Percentiles rank a stretch among this genome's conserved stretches.
These are phyloP conservation scores for Neosalanx taihuensis DNA, from an alignment of 2,797 vertebrate genomes.

Conservation along the genomic window DNA sequence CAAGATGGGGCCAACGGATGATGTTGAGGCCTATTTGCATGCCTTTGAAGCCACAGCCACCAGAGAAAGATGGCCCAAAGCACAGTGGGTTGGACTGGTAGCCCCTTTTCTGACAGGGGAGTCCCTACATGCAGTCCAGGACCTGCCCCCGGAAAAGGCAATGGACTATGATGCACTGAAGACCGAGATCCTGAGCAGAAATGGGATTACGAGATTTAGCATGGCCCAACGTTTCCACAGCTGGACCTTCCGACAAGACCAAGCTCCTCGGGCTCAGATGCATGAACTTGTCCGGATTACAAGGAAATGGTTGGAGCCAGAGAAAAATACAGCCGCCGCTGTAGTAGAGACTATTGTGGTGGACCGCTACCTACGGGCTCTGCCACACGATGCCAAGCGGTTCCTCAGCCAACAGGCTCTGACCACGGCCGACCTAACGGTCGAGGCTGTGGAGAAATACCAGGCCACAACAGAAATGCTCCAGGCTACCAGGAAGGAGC, in stretches of 20 bases:
- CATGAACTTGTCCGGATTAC: too few species aligned
- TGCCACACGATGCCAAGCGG: too few species aligned
- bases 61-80: slow-evolving; percentile 60
- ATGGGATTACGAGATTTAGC: slow-evolving; percentile 87
- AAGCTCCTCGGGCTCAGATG: too few species aligned
- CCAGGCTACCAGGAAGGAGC: too few species aligned
- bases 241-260: slow-evolving; percentile 4
- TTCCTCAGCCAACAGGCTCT: too few species aligned
- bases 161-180: neutral
- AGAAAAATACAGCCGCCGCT: too few species aligned
- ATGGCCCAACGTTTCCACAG: slow-evolving; percentile 9
- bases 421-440: too few species aligned
- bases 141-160: neutral
- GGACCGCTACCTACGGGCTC: too few species aligned
- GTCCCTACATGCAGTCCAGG: neutral
- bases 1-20: slow-evolving; percentile 76
- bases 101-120: neutral
- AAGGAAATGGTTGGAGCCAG: too few species aligned
- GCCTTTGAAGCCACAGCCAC: slow-evolving; percentile 79
- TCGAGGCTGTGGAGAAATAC: too few species aligned
- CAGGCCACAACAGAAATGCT: too few species aligned
- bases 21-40: slow-evolving; percentile 77
- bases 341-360: too few species aligned
- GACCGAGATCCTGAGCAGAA: neutral
- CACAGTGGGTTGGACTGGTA: neutral